Evolutionary conservation across 1,140 invertebrate species (phyloP).

Genomic region (Ericerus pela): DNA sequence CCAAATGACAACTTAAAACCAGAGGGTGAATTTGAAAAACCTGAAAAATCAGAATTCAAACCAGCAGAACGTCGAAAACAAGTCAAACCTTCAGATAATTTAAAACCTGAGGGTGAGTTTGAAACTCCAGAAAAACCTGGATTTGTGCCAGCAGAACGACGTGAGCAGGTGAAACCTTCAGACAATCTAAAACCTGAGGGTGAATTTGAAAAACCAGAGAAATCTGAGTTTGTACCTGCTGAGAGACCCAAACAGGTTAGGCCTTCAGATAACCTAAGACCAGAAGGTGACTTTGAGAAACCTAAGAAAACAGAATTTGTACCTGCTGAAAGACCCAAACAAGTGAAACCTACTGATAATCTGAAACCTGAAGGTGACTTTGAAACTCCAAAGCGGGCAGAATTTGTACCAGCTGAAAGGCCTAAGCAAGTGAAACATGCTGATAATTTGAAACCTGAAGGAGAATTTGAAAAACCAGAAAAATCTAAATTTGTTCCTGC

Average conservation of each 20-base stretch:
- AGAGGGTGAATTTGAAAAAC: constrained; percentile 41
- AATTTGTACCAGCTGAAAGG: constrained; percentile 30
- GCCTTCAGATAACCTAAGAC: constrained; percentile 37
- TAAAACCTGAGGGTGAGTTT: constrained; percentile 36
- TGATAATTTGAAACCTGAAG: constrained; percentile 51
- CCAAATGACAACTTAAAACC: constrained; percentile 34
- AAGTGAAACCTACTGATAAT: too few species aligned
- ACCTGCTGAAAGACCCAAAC: too few species aligned
- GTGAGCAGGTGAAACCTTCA: constrained; percentile 34
- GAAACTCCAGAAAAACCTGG: constrained; percentile 24
- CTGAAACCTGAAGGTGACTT: constrained; percentile 41
- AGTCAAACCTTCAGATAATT: constrained; percentile 41
- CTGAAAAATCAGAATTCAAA: constrained; percentile 33
- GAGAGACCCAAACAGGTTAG: constrained; percentile 24
- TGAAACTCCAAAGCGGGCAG: constrained; percentile 36
- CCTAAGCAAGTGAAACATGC: constrained; percentile 27
- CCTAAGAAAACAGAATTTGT: too few species aligned
- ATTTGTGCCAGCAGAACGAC: constrained; percentile 36
- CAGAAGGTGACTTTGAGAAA: constrained; percentile 45
- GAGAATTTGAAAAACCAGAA: constrained; percentile 33
- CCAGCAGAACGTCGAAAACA: constrained; percentile 38
- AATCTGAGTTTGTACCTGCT: constrained; percentile 15
- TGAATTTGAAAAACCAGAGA: constrained; percentile 35
- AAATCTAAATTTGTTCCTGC: constrained; percentile 26
- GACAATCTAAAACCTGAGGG: constrained; percentile 48